A percentile compares a stretch with the other conserved stretches of the same genome.
These are phyloP conservation scores for Portunus trituberculatus DNA, from an alignment of 1,140 invertebrate genomes.

Conservation along the genomic window DNA sequence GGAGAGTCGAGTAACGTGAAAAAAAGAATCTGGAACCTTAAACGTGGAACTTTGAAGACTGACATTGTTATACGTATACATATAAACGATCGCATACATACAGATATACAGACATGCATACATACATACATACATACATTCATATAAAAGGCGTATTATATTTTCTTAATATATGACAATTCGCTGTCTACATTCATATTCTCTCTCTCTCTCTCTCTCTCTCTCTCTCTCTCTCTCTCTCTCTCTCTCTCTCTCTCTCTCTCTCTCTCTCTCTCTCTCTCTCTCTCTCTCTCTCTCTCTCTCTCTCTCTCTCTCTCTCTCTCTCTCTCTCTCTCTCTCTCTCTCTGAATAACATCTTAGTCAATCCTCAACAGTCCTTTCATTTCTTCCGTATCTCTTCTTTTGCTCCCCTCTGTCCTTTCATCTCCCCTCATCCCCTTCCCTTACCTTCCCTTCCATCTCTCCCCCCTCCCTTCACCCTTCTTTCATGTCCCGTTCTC, in stretches of 20 bases:
- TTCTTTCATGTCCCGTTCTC: neutral
- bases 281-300: neutral
- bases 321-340: neutral
- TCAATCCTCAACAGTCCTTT: neutral
- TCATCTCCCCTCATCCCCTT: neutral
- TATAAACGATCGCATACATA: neutral
- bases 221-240: conserved; percentile 36
- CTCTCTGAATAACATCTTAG: neutral
- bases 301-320: neutral
- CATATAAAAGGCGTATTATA: neutral
- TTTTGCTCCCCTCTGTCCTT: neutral
- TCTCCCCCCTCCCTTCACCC: neutral
- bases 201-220: neutral
- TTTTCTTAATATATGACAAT: neutral
- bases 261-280: conserved; percentile 9
- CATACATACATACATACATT: neutral
- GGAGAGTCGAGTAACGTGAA: neutral
- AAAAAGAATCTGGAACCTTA: neutral
- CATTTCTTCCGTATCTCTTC: neutral
- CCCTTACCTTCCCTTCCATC: neutral
- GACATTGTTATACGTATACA: neutral
- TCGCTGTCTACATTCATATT: neutral
- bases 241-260: neutral
- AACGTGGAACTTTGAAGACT: neutral
- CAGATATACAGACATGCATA: neutral